Evolutionary conservation across 2,888 invertebrate species (phyloP).

Genomic region (Drepanosiphum platanoidis): DNA sequence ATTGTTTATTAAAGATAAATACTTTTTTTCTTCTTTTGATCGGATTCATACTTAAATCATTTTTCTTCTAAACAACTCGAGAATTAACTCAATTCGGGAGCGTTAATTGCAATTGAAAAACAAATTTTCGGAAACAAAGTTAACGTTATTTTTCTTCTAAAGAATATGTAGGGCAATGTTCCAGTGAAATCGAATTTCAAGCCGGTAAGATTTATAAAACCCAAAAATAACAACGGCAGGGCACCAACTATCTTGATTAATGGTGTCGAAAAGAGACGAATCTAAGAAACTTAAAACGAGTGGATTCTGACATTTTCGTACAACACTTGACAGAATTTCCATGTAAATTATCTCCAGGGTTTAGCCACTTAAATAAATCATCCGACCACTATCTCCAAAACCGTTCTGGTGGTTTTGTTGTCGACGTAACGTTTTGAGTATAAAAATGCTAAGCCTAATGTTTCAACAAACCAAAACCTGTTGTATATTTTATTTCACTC

Average conservation of each 20-base stretch:
- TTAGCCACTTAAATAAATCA: slow-evolving; percentile 43
- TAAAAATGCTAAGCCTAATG: not conserved
- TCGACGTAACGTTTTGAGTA: slow-evolving; percentile 18
- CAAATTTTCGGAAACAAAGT: not conserved
- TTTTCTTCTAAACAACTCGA: no score
- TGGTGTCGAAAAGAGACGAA: slow-evolving; percentile 48
- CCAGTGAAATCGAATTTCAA: slow-evolving; percentile 32
- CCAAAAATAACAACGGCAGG: slow-evolving; percentile 20
- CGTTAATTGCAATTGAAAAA: not conserved
- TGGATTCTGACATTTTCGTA: slow-evolving; percentile 35
- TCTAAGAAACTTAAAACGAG: slow-evolving; percentile 43
- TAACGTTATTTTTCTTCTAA: slow-evolving; percentile 9
- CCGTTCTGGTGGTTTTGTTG: slow-evolving; percentile 7
- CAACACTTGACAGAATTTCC: slow-evolving; percentile 49
- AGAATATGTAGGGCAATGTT: not conserved
- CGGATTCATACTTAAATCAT: no score
- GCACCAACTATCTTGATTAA: slow-evolving; percentile 44
- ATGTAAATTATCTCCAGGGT: slow-evolving; percentile 36
- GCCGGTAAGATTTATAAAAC: slow-evolving; percentile 37
- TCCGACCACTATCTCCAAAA: slow-evolving; percentile 8
- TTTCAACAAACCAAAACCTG: slow-evolving; percentile 1
- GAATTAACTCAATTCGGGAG: no score
- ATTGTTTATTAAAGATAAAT: no score
- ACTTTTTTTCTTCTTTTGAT: no score
- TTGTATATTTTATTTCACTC: not conserved